Evolutionary conservation across 92 coral and sea anemone species (phyloP).

Genomic region (Palythoa heliodiscus): DNA sequence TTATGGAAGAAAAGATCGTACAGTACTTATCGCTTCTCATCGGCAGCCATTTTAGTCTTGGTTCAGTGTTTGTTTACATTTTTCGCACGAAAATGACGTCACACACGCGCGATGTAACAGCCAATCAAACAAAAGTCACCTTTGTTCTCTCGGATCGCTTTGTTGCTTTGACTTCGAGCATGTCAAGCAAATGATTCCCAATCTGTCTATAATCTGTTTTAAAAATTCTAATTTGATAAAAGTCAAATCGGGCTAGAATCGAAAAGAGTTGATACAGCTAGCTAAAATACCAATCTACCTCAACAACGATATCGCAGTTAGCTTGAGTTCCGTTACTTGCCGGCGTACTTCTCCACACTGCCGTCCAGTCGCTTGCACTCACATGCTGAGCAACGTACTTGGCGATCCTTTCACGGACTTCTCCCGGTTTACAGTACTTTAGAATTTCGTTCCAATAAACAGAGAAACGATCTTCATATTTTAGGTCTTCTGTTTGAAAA

Average conservation of each 20-base stretch:
- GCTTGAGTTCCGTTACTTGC: slow-evolving; percentile 49
- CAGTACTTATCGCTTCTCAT: too few species aligned
- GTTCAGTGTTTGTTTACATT: too few species aligned
- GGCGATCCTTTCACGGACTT: slow-evolving; percentile 67
- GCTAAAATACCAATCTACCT: slow-evolving; percentile 51
- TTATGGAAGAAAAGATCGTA: too few species aligned
- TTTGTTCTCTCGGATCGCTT: too few species aligned
- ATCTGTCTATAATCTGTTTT: too few species aligned
- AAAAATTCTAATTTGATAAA: background rate
- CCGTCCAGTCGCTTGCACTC: slow-evolving; percentile 77
- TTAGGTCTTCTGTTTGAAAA: slow-evolving; percentile 76
- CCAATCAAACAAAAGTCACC: too few species aligned
- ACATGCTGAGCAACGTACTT: slow-evolving; percentile 80
- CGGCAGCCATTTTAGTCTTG: too few species aligned
- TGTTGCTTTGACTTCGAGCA: too few species aligned
- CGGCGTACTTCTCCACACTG: slow-evolving; percentile 84
- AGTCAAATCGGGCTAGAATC: background rate
- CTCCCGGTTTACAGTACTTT: slow-evolving; percentile 69
- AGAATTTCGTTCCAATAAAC: slow-evolving; percentile 75
- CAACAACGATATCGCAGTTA: slow-evolving; percentile 80
- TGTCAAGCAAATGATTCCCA: too few species aligned
- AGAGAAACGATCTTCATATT: slow-evolving; percentile 75
- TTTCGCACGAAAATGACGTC: too few species aligned
- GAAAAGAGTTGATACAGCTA: background rate
- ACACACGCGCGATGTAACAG: too few species aligned